Conservation (phyloP, 2,797 vertebrate genomes). For the Sebastes wilsoni region DNA sequence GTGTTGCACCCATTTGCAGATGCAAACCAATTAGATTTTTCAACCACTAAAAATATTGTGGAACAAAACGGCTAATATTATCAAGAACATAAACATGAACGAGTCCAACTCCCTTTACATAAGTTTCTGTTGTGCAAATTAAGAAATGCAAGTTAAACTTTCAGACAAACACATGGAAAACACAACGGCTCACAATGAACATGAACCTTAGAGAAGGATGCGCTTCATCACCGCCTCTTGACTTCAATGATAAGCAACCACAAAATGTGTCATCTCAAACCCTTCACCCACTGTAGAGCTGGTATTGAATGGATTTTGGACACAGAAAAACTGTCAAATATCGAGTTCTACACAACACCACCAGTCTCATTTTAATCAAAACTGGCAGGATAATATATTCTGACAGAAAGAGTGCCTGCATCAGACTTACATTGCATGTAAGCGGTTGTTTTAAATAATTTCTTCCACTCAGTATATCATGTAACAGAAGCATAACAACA, state of each 20-base stretch:
- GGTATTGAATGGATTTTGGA: not conserved
- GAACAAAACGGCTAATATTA: not conserved
- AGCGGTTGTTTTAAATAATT: conserved; percentile 46
- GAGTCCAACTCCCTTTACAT: not conserved
- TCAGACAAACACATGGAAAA: not conserved
- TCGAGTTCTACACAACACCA: not conserved
- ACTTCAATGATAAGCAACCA: not conserved
- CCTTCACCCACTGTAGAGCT: not conserved
- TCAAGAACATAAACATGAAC: not conserved
- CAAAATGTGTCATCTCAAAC: not conserved
- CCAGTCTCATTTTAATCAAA: conserved; percentile 41
- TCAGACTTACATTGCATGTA: conserved; percentile 10
- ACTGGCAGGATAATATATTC: conserved; percentile 18
- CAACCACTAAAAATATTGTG: not conserved
- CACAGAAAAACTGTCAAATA: not conserved
- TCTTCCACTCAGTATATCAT: conserved; percentile 16
- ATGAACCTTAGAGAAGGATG: not conserved
- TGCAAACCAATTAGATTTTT: not conserved
- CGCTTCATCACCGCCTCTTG: not conserved
- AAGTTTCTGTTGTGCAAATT: not conserved
- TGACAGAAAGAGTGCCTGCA: conserved; percentile 9
- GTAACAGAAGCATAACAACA: conserved; percentile 39
- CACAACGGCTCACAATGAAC: not conserved
- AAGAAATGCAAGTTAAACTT: not conserved
- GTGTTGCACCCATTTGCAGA: not conserved